Percentiles rank a stretch among this genome's conserved stretches.
Evolutionary conservation across 92 coral and sea anemone genomes (phyloP).

Genomic region (Heliopora coerulea): DNA sequence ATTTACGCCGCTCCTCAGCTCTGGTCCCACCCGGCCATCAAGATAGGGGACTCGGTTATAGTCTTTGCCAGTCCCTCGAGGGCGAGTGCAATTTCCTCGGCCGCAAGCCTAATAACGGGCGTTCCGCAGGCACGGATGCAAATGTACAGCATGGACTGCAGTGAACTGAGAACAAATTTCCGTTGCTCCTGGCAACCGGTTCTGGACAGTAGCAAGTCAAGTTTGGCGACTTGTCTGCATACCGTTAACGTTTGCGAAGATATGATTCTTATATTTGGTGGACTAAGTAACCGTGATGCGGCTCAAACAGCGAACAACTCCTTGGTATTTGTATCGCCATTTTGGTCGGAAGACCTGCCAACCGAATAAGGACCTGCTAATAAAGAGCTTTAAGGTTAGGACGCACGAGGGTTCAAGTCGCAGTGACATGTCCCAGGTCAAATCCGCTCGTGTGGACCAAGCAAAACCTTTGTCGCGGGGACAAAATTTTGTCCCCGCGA

Average conservation of each 20-base stretch:
- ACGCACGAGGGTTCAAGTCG: too few relatives aligned
- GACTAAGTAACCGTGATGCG: constrained; percentile 52
- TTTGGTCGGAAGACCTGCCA: constrained; percentile 55
- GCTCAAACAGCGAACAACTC: constrained; percentile 50
- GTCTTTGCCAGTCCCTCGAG: constrained; percentile 66
- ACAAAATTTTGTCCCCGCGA: too few relatives aligned
- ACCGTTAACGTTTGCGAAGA: constrained; percentile 80
- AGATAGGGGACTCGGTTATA: constrained; percentile 58
- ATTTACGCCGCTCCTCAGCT: constrained; percentile 84
- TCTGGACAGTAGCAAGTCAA: constrained; percentile 33
- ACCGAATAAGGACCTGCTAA: too few relatives aligned
- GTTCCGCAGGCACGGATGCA: constrained; percentile 50
- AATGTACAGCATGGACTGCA: constrained; percentile 71
- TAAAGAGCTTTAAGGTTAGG: too few relatives aligned
- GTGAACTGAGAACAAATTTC: constrained; percentile 53
- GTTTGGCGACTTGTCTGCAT: constrained; percentile 74
- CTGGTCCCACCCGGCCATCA: constrained; percentile 96
- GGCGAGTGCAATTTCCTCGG: constrained; percentile 27
- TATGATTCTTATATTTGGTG: constrained; percentile 84
- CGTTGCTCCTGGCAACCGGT: constrained; percentile 67
- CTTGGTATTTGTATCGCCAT: constrained; percentile 54
- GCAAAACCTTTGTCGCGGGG: too few relatives aligned
- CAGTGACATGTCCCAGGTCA: too few relatives aligned
- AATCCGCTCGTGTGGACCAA: too few relatives aligned
- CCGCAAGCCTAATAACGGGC: constrained; percentile 47